These are phyloP conservation scores for Thunnus maccoyii DNA, from an alignment of 2,113 vertebrate species.

Conservation along the genomic window DNA sequence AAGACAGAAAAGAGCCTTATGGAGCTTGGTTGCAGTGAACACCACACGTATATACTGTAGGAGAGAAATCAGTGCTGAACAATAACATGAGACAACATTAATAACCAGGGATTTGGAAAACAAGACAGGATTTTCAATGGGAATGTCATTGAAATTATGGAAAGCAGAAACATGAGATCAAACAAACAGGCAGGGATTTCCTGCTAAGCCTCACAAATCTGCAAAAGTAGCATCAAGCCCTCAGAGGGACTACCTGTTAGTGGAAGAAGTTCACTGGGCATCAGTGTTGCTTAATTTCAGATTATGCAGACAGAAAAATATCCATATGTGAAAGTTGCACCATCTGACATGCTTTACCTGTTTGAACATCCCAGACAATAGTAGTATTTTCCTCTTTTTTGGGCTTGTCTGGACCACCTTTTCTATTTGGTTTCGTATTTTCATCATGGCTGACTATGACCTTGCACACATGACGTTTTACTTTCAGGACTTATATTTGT, in stretches of 20 bases:
- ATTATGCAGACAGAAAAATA: conserved; percentile 39
- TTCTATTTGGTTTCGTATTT: conserved; percentile 7
- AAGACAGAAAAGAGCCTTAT: not conserved
- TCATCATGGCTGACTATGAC: not conserved
- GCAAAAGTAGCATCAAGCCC: conserved; percentile 31
- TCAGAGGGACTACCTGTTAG: conserved; percentile 35
- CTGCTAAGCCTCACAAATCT: conserved; percentile 55
- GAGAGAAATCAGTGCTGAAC: not conserved
- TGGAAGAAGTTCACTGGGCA: conserved; percentile 42
- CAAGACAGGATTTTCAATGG: conserved; percentile 28
- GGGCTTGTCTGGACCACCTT: not conserved
- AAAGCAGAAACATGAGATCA: conserved; percentile 42
- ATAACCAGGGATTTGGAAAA: conserved; percentile 32
- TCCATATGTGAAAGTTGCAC: conserved; percentile 13
- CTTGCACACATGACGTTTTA: too few species aligned
- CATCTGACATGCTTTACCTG: not conserved
- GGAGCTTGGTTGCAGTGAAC: not conserved
- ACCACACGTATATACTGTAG: not conserved
- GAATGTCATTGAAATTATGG: conserved; percentile 42
- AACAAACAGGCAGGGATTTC: conserved; percentile 50
- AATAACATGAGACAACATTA: conserved; percentile 12
- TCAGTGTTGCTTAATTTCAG: conserved; percentile 37
- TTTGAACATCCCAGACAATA: not conserved
- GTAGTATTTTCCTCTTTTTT: not conserved
- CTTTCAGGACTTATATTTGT: too few species aligned